phyloP scores from a whole-genome alignment of 2,797 vertebrate genomes.

The Notamacropus eugenii region DNA sequence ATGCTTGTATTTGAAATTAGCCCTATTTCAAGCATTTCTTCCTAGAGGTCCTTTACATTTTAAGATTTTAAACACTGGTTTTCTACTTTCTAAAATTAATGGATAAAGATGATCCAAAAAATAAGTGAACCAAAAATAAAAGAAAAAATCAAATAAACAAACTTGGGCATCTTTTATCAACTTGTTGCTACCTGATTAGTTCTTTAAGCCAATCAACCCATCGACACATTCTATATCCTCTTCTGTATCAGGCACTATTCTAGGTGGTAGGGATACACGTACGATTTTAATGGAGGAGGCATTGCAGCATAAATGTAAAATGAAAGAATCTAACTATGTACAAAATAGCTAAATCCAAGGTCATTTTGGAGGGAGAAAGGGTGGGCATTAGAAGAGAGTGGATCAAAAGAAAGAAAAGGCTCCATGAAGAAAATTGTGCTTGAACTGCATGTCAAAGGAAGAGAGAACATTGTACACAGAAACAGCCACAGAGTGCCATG shows the following conservation, averaged over 20 bases:
- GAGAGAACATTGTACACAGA: not conserved
- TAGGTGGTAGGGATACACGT: not conserved
- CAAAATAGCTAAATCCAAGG: not conserved
- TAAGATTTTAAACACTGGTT: slow-evolving; percentile 45
- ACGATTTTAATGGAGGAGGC: not conserved
- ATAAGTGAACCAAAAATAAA: not conserved
- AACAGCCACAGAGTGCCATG: too few relatives aligned
- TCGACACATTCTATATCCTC: not conserved
- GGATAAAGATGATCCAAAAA: slow-evolving; percentile 11
- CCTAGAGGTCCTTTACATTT: slow-evolving; percentile 35
- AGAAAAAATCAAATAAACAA: not conserved
- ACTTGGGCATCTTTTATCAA: not conserved
- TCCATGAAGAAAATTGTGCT: not conserved
- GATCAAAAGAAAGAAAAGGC: not conserved
- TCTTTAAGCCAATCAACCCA: not conserved
- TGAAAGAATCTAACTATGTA: not conserved
- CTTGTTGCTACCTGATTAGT: not conserved
- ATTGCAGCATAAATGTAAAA: not conserved
- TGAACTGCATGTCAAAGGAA: not conserved
- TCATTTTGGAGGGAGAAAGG: not conserved
- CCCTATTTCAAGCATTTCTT: slow-evolving; percentile 59
- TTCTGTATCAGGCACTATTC: not conserved
- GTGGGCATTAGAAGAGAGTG: not conserved
- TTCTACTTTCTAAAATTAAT: slow-evolving; percentile 63
- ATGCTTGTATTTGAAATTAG: slow-evolving; percentile 25